Conservation (phyloP, 2,113 vertebrate species). For the Sander lucioperca region DNA sequence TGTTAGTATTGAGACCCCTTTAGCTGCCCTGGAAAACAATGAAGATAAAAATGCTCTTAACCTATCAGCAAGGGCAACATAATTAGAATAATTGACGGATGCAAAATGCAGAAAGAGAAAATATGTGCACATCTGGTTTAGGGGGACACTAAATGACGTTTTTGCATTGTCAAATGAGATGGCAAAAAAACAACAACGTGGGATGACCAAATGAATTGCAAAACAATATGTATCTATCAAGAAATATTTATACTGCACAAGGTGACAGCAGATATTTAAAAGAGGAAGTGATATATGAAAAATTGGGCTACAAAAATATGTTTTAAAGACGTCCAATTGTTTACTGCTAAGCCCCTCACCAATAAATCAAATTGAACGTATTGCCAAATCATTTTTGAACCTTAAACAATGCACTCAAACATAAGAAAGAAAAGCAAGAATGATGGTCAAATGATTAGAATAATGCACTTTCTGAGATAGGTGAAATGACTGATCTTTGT, state of each 20-base stretch:
- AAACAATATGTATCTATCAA: constrained; percentile 10
- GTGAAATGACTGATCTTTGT: constrained; percentile 31
- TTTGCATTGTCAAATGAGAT: constrained; percentile 36
- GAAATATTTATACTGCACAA: neutral
- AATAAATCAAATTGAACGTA: neutral
- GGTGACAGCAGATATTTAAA: neutral
- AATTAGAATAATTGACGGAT: constrained; percentile 82
- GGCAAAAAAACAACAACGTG: neutral
- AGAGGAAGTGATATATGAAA: neutral
- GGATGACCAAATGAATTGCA: neutral
- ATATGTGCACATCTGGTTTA: constrained; percentile 64
- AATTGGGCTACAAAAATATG: neutral
- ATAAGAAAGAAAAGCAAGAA: neutral
- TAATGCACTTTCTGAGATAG: neutral
- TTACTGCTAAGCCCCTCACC: neutral
- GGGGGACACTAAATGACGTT: constrained; percentile 43
- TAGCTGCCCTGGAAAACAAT: constrained; percentile 76
- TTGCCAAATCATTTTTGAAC: neutral
- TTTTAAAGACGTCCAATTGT: neutral
- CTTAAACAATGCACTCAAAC: constrained; percentile 8
- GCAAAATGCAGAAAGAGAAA: constrained; percentile 61
- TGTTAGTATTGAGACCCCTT: constrained; percentile 75
- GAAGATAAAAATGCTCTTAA: constrained; percentile 83
- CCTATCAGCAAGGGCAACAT: constrained; percentile 78
- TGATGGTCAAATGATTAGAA: neutral